phyloP scores from a whole-genome alignment of 2,888 invertebrate genomes.

The Melanostoma mellinum region DNA sequence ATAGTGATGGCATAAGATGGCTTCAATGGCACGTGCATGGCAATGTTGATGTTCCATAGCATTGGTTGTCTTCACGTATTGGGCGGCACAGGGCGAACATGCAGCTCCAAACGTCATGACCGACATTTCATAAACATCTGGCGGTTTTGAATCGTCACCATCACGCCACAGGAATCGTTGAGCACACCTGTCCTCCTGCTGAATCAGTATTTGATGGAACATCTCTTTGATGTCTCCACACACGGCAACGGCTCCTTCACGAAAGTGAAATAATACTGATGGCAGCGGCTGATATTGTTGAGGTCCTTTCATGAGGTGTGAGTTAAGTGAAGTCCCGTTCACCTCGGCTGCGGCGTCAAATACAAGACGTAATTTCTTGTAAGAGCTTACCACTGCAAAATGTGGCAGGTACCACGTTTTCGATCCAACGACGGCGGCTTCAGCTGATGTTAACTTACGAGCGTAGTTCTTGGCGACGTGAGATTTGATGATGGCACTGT shows the following conservation, averaged over 20 bases:
- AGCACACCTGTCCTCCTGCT: constrained; percentile 41
- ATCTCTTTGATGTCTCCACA: too few species aligned
- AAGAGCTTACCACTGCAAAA: constrained; percentile 55
- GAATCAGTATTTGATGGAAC: constrained; percentile 59
- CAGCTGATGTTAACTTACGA: too few species aligned
- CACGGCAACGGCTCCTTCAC: constrained; percentile 30
- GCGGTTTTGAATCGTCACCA: constrained; percentile 49
- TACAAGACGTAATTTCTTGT: constrained; percentile 57
- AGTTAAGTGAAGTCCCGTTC: constrained; percentile 59
- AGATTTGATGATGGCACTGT: constrained; percentile 3
- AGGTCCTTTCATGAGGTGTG: constrained; percentile 56
- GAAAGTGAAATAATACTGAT: background rate
- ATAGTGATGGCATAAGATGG: constrained; percentile 55
- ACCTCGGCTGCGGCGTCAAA: constrained; percentile 63
- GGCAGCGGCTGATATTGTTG: constrained; percentile 59
- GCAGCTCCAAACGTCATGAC: constrained; percentile 60
- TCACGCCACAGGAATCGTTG: too few species aligned
- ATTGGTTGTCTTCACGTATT: constrained; percentile 55
- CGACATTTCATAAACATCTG: constrained; percentile 65
- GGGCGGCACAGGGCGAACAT: constrained; percentile 44
- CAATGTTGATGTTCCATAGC: too few species aligned
- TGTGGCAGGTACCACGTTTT: constrained; percentile 75
- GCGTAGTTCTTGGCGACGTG: background rate
- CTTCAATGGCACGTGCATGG: constrained; percentile 27
- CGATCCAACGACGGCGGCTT: constrained; percentile 8